phyloP scores from a whole-genome alignment of 2,797 vertebrate species.

The Manis pentadactyla region DNA sequence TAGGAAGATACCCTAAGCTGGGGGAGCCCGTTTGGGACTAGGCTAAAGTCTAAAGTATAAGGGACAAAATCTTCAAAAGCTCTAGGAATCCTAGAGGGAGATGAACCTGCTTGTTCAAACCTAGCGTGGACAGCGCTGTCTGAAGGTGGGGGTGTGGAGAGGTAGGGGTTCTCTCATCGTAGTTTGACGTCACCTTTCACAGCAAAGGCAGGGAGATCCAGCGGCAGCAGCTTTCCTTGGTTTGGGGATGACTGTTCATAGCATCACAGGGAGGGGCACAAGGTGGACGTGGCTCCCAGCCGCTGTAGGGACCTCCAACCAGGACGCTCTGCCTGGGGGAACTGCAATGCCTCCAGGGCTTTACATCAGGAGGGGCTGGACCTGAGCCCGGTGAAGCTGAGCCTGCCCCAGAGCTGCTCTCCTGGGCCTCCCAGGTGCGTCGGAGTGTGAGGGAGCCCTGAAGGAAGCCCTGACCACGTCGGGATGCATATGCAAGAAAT shows the following conservation, averaged over 20 bases:
- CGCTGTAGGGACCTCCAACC: neutral
- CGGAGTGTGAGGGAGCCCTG: neutral
- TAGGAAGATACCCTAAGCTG: neutral
- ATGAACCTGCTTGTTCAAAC: neutral
- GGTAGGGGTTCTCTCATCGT: neutral
- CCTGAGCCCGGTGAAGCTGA: neutral
- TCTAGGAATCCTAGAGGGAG: neutral
- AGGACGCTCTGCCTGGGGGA: neutral
- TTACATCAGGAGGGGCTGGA: neutral
- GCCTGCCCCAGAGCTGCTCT: neutral
- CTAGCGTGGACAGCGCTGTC: neutral
- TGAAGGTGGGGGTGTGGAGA: neutral
- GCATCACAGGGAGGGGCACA: neutral
- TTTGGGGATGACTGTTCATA: neutral
- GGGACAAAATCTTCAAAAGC: slow-evolving; percentile 39
- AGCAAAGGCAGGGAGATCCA: neutral
- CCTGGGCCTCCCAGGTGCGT: neutral
- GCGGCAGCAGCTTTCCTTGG: neutral
- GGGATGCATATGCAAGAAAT: neutral
- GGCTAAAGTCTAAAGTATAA: neutral
- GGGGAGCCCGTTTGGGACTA: neutral
- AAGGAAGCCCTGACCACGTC: neutral
- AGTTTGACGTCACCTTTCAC: neutral
- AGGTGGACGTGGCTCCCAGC: neutral
- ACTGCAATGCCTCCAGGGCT: neutral